Base-by-base conservation (phyloP, 2,888 invertebrate species). In the Phortica okadai region DNA sequence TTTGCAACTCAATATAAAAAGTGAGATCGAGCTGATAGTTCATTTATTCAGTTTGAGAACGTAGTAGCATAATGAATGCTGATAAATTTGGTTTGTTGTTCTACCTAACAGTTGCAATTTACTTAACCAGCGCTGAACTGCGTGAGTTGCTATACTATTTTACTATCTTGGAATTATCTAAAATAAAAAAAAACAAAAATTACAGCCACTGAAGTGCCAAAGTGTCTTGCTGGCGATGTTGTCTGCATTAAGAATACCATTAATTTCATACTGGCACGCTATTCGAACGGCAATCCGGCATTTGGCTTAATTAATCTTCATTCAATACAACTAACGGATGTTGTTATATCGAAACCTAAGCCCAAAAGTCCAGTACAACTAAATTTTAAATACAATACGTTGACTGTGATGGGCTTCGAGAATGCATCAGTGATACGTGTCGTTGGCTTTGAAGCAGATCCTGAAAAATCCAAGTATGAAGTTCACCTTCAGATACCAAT, bases 361-460 rank as follows among this genome's bases (percentile, higher is more conserved):
- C 74, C 78, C 0, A 73, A 77, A 16, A 80, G 81, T 5, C 78
- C 89, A 1, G 67, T 86, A 11, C 82, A 84, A 54, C 74, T 90
- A 44, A 83, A 84, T 73, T 79, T 90, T 0, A 82, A 78, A 73
- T 86, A 88, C 21, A 78, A 74, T 4, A 78, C 83, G 50, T 67
- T 88, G 3, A 81, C 81, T n/a, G 59, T 83, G 0, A 62, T 50
- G n/a, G 89, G 89, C 0, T 42, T 89, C 4, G 84, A 87, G 14
- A 81, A 79, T 45, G 8, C 77, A 0, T 85, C 77, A 8, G 58
- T 89, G 0, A 66, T 80, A 64, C 82, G 79, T 14, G 77, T 81
- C 5, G 80, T 84, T n/a, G 90, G 90, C 21, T 90, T 89, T 14
- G 83, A 80, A 44, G 83, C 80, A 56, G 83, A 88, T 59, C 78